phyloP scores from a whole-genome alignment of 2,888 invertebrate genomes.

The Drosophila testacea region DNA sequence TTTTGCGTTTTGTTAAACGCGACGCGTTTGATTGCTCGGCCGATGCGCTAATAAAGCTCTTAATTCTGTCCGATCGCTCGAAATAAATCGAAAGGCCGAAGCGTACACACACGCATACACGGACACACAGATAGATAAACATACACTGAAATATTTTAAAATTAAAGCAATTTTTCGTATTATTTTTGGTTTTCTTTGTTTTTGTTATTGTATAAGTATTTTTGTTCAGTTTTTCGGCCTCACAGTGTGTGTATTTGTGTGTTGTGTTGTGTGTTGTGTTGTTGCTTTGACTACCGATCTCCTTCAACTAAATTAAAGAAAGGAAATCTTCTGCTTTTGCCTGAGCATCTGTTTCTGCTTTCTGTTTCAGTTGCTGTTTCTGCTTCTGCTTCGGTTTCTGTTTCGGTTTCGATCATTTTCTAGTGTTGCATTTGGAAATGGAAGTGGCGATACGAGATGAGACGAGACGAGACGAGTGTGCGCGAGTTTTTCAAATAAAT shows the following conservation, averaged over 20 bases:
- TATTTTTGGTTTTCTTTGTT: slow-evolving; percentile 67
- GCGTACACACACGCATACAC: slow-evolving; percentile 35
- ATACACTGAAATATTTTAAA: slow-evolving; percentile 75
- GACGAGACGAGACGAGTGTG: slow-evolving; percentile 38
- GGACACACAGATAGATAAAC: slow-evolving; percentile 33
- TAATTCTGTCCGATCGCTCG: slow-evolving; percentile 75
- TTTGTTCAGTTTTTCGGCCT: slow-evolving; percentile 33
- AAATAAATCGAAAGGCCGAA: slow-evolving; percentile 79
- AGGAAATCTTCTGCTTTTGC: slow-evolving; percentile 63
- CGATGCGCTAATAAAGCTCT: slow-evolving; percentile 70
- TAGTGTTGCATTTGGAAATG: slow-evolving; percentile 59
- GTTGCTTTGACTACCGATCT: slow-evolving; percentile 68
- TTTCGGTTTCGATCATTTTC: slow-evolving; percentile 15
- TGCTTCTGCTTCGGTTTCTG: slow-evolving; percentile 18
- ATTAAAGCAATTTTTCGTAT: slow-evolving; percentile 70
- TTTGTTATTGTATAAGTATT: slow-evolving; percentile 72
- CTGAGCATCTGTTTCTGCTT: slow-evolving; percentile 62
- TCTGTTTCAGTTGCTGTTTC: slow-evolving; percentile 19
- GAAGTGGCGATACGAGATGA: slow-evolving; percentile 51
- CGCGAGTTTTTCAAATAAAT: slow-evolving; percentile 57
- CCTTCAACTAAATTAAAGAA: slow-evolving; percentile 68
- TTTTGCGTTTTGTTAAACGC: slow-evolving; percentile 33
- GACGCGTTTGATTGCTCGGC: slow-evolving; percentile 64
- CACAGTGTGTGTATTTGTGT: slow-evolving; percentile 14
- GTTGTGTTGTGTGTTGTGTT: slow-evolving; percentile 32